Evolutionary conservation across 2,113 vertebrate species (phyloP).

Genomic region (Apus apus): DNA sequence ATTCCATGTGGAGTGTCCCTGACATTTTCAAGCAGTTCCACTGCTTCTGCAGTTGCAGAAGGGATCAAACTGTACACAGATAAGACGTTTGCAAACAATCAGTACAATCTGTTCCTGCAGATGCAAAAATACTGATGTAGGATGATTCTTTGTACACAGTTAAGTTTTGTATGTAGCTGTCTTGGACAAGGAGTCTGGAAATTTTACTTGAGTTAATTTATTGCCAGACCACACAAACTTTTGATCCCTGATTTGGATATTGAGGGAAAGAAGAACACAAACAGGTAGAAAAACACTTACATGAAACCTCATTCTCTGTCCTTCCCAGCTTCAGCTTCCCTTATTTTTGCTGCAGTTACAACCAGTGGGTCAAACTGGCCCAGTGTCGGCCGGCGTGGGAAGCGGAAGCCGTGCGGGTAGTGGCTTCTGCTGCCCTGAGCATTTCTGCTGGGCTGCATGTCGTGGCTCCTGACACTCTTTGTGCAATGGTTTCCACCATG

Average conservation of each 20-base stretch:
- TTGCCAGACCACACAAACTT: background rate
- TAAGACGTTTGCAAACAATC: background rate
- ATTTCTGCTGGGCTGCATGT: accelerated
- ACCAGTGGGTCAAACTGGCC: background rate
- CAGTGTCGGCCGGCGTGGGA: accelerated
- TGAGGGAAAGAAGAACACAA: background rate
- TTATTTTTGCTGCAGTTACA: background rate
- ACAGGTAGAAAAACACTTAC: background rate
- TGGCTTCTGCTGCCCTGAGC: background rate
- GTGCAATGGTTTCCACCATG: accelerated
- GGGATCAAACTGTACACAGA: background rate
- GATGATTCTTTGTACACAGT: background rate
- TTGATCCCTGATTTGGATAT: background rate
- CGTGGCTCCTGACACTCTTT: accelerated
- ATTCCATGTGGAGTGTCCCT: background rate
- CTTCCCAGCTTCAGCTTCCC: background rate
- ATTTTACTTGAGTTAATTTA: background rate
- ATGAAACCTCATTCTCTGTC: background rate
- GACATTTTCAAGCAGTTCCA: background rate
- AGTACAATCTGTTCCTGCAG: background rate
- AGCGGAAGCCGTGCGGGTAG: background rate
- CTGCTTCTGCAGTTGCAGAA: background rate
- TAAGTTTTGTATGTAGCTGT: background rate
- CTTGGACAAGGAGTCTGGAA: background rate
- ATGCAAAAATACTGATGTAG: background rate